Evolutionary conservation across 2,113 vertebrate genomes (phyloP).

Genomic region (Glaucomys volans): DNA sequence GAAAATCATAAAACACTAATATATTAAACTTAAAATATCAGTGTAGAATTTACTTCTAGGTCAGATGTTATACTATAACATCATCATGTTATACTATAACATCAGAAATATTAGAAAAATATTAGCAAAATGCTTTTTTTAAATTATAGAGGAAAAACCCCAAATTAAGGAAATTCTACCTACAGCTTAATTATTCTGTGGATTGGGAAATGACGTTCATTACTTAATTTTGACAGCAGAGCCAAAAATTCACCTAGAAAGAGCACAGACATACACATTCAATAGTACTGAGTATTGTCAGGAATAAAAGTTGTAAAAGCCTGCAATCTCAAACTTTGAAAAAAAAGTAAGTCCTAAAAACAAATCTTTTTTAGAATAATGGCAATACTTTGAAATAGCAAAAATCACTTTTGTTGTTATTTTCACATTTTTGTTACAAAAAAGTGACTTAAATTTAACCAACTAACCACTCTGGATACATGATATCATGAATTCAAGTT

Average conservation of each 20-base stretch:
- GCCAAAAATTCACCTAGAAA: not conserved
- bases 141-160: not conserved
- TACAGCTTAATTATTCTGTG: not conserved
- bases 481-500: not conserved
- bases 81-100: not conserved
- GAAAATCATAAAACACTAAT: not conserved
- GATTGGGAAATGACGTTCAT: not conserved
- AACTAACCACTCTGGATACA: not conserved
- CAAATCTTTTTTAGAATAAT: not conserved
- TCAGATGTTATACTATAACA: not conserved
- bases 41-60: not conserved
- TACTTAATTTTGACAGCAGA: not conserved
- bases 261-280: not conserved
- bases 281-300: not conserved
- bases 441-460: not conserved
- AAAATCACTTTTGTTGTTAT: not conserved
- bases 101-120: not conserved
- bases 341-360: not conserved
- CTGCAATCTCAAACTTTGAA: not conserved
- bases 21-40: not conserved
- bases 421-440: slow-evolving; percentile 20
- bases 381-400: not conserved
- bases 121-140: not conserved
- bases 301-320: not conserved
- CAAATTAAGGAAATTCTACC: slow-evolving; percentile 18